A percentile compares a stretch with the other conserved stretches of the same genome.
Conservation (phyloP, 2,113 vertebrate species). For the Anoura caudifer region DNA sequence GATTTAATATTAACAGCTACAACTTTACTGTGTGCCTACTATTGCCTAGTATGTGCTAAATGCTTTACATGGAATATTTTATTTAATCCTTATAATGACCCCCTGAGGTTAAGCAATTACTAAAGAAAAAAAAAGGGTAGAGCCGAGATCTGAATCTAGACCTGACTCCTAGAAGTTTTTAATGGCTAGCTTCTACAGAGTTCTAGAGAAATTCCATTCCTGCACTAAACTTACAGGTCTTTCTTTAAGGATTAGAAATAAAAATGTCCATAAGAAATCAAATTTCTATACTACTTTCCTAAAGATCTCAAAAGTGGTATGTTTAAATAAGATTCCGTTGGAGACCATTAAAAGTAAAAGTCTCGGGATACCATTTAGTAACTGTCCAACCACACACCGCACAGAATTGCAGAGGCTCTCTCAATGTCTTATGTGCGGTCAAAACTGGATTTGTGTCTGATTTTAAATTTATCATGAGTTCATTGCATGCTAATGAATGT, state of each 20-base stretch:
- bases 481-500: not conserved
- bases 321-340: not conserved
- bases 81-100: not conserved
- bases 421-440: not conserved
- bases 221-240: not conserved
- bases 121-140: not conserved
- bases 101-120: not conserved
- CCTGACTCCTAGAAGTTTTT: not conserved
- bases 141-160: not conserved
- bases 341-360: not conserved
- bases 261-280: not conserved
- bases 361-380: not conserved
- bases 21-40: not conserved
- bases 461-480: not conserved
- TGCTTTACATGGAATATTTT: not conserved
- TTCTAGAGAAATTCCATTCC: not conserved
- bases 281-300: not conserved
- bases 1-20: slow-evolving; percentile 32
- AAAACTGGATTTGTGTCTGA: not conserved
- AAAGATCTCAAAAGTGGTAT: not conserved
- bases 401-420: not conserved
- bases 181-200: not conserved
- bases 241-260: not conserved
- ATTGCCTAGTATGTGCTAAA: not conserved
- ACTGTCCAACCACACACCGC: not conserved